Evolutionary conservation across 2,797 vertebrate genomes (phyloP), one percentile per base, ranked within the genome.

Genomic region (Orientallactaga sibirica): DNA sequence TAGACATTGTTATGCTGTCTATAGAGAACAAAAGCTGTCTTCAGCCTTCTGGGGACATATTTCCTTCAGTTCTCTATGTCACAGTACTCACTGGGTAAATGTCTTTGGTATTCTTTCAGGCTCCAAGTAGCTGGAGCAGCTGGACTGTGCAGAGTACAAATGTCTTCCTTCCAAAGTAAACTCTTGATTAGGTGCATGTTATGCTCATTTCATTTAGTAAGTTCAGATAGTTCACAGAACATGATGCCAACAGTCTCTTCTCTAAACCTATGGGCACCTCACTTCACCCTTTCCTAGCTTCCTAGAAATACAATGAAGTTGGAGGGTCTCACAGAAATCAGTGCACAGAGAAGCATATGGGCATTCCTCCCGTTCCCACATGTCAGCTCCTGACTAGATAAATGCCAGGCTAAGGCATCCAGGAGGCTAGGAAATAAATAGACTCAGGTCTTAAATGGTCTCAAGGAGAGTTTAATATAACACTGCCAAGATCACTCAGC

Each of bases 1-100:
- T 91, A 90, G 92, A 70, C 81, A 71, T 93, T 94, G 94, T 93
- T 64, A 93, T 52, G 73, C 78, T 78, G 18, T n/a, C 19, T 76
- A 29, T 82, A 68, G 66, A 86, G 76, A 94, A 82, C 67, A 94
- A 90, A 66, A 66, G 2, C 43, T 66, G n/a, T 84, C 68, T 82
- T 87, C 66, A 86, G 88, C 71, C 43, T 84, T 96, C 58, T 33
- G 27, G 62, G 77, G 80, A 70, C 89, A 75, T 71, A 4, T 2
- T 78, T 90, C 70, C 58, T 97, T 94, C 83, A 29, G 3, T 58
- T 58, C 61, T 88, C 25, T 48, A 2, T 76, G 68, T 76, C 62
- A 9, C 4, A 25, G 7, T 62, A 81, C 66, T 94, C 79, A 75
- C 1, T 77, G 66, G 87, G 64, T 86, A 27, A 61, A 93, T 81